Base-by-base conservation (phyloP, 2,797 vertebrate genomes). In the Oreortyx pictus region DNA sequence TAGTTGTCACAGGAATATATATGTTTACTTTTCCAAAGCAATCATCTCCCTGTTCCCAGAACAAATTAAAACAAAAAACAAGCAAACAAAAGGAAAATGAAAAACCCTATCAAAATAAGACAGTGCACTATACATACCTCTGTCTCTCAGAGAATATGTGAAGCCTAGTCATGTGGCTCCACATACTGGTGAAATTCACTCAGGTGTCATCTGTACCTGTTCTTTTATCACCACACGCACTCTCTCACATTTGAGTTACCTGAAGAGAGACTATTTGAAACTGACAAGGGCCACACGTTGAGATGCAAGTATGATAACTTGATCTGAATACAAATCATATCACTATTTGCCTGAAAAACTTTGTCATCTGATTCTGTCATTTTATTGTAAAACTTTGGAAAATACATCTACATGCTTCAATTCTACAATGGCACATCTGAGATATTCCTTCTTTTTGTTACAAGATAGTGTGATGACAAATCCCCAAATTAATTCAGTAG, bases 1-100 rank as follows among this genome's bases (percentile, higher is more conserved):
- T 4, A 65, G 10, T 14, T 79, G 56, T n/a, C 0, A 0, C 23
- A 82, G 39, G 31, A 82, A 59, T 6, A 52, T 11, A n/a, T 1
- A 2, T 10, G 29, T 39, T 82, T 27, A 13, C 62, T 90, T 85
- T 82, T 56, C 47, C 54, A 67, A 67, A 85, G 35, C 31, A 18
- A 6, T 76, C 44, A 66, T 56, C 31, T 60, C 27, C 46, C 25
- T 49, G 35, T 20, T 33, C 43, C 14, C 29, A 82, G 35, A 87
- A 84, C 19, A 91, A 87, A 54, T 39, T 12, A 22, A 23, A 22
- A 46, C 19, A 46, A 20, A 61, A 70, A 89, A 75, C 39, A 46
- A 1, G 1, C 18, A 46, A 88, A 57, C 11, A 73, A 89, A 82
- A 82, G 23, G 68, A 66, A 92, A 56, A 50, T 11, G 23, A 89